Evolutionary conservation across 2,888 invertebrate genomes (phyloP).

Genomic region (Campoplex nolae): DNA sequence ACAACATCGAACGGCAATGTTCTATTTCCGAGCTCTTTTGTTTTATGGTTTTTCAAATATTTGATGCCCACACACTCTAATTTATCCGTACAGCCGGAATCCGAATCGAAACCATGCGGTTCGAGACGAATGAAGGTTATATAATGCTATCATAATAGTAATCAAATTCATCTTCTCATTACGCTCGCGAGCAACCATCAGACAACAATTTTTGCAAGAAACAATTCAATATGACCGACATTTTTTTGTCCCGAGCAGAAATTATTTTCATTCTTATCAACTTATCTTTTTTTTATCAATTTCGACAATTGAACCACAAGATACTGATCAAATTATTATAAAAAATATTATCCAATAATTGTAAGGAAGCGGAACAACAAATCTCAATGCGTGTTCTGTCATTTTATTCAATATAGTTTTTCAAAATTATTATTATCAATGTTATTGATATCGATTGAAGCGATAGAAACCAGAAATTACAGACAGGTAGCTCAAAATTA

Average conservation of each 20-base stretch:
- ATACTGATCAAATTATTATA: too few relatives aligned
- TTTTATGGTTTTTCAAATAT: slow-evolving; percentile 4
- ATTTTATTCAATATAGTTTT: background rate
- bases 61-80: background rate
- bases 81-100: background rate
- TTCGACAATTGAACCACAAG: too few relatives aligned
- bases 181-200: background rate
- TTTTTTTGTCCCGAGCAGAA: background rate
- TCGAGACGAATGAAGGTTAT: slow-evolving; percentile 22
- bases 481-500: background rate
- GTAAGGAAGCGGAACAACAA: background rate
- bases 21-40: background rate
- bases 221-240: background rate
- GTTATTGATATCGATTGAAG: background rate
- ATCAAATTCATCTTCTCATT: slow-evolving; percentile 1
- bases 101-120: background rate
- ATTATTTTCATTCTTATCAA: too few relatives aligned
- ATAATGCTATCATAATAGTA: slow-evolving; percentile 1
- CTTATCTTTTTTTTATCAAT: too few relatives aligned
- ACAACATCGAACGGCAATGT: background rate
- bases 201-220: background rate
- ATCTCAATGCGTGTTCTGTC: background rate
- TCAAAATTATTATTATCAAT: background rate
- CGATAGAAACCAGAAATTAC: background rate
- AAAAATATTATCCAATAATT: too few relatives aligned